Conservation (phyloP, 92 coral and sea anemone species). For the Plumapathes pennacea region DNA sequence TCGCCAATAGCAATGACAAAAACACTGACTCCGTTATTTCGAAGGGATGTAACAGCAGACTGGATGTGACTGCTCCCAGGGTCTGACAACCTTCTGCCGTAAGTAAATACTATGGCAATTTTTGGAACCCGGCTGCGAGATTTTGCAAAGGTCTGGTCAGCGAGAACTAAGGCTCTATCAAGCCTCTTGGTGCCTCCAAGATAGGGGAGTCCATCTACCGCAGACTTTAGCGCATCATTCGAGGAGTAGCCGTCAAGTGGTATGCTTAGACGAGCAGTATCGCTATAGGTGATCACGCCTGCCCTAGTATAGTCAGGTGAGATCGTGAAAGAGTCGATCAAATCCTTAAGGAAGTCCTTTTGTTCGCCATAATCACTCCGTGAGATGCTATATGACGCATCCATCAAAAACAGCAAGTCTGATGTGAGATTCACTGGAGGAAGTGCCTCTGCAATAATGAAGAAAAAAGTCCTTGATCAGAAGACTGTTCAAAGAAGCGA, state of each 20-base stretch:
- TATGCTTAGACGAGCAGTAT: constrained; percentile 56
- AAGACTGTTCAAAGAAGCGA: background rate
- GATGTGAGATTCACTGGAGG: constrained; percentile 60
- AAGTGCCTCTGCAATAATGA: constrained; percentile 33
- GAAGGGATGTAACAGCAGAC: constrained; percentile 57
- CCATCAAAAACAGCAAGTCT: constrained; percentile 78
- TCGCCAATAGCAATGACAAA: constrained; percentile 71
- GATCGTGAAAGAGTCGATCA: constrained; percentile 51
- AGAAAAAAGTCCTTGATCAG: background rate
- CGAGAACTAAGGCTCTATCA: constrained; percentile 61
- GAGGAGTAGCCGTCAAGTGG: constrained; percentile 44
- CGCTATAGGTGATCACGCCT: constrained; percentile 69
- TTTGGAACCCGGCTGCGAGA: constrained; percentile 64
- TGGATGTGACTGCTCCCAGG: constrained; percentile 46
- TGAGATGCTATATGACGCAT: constrained; percentile 73
- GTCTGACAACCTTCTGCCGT: constrained; percentile 37
- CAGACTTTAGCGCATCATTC: constrained; percentile 48
- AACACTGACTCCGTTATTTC: constrained; percentile 49
- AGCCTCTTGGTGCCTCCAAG: constrained; percentile 56
- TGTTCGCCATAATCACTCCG: constrained; percentile 51
- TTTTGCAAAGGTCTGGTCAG: constrained; percentile 61
- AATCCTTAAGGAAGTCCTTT: constrained; percentile 50
- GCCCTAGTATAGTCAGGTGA: constrained; percentile 67
- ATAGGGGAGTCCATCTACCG: constrained; percentile 59
- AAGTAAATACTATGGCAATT: constrained; percentile 57